These are phyloP conservation scores for Gadopsis bispinosus DNA, from an alignment of 2,797 vertebrate species.

Conservation along the genomic window DNA sequence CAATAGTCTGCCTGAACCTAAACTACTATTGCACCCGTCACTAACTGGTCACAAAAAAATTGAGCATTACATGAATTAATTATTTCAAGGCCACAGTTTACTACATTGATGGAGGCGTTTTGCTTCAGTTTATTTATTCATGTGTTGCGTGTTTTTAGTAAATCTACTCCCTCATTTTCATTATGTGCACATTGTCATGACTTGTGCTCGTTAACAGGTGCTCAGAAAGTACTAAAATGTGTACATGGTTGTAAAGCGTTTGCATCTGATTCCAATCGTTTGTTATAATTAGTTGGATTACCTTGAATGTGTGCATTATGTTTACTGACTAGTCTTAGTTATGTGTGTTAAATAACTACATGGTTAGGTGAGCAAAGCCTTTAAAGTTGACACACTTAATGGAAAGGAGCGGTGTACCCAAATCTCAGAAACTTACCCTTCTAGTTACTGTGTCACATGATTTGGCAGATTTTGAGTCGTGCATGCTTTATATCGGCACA, in stretches of 20 bases:
- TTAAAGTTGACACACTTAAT: not conserved
- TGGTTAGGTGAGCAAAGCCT: not conserved
- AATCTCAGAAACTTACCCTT: not conserved
- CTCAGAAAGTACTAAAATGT: not conserved
- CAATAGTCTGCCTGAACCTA: conserved; percentile 23
- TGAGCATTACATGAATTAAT: not conserved
- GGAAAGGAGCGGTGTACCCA: not conserved
- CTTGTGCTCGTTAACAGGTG: not conserved
- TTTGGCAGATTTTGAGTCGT: not conserved
- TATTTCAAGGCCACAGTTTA: not conserved
- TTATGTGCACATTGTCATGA: not conserved
- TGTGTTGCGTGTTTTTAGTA: not conserved
- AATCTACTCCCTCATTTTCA: not conserved
- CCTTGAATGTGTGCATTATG: not conserved
- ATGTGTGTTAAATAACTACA: not conserved
- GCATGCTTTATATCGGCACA: not conserved
- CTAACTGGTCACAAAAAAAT: conserved; percentile 9
- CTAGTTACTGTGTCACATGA: not conserved
- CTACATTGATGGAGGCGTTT: not conserved
- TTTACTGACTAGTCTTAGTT: not conserved
- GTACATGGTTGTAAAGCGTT: not conserved
- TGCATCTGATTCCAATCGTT: not conserved
- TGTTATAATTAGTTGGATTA: not conserved
- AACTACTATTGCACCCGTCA: not conserved
- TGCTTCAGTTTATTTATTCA: not conserved